These are phyloP conservation scores for Papilio elwesi DNA, from an alignment of 2,888 invertebrate genomes.

Conservation along the genomic window DNA sequence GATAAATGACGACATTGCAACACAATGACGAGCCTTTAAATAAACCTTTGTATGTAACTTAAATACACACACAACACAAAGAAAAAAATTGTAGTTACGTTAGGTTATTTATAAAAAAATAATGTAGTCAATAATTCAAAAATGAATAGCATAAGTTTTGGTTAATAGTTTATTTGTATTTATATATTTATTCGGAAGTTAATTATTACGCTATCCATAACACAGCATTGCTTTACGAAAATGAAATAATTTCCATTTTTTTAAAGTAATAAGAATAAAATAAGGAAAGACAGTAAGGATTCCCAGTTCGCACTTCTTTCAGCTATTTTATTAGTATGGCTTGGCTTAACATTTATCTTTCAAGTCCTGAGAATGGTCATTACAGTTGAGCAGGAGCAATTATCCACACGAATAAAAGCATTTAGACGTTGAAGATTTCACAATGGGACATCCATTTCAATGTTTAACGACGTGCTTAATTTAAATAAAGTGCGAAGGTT, in stretches of 20 bases:
- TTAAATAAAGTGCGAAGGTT: constrained; percentile 25
- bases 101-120: too few relatives aligned
- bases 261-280: not conserved
- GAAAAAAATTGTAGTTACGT: too few relatives aligned
- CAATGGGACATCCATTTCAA: constrained; percentile 35
- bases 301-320: constrained; percentile 11
- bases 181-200: too few relatives aligned
- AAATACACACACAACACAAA: not conserved
- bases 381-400: constrained; percentile 35
- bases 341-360: constrained; percentile 37
- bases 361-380: constrained; percentile 32
- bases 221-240: too few relatives aligned
- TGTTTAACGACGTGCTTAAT: constrained; percentile 38
- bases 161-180: too few relatives aligned
- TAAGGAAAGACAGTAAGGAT: constrained; percentile 1
- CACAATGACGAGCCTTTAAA: not conserved
- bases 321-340: constrained; percentile 11
- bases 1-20: not conserved
- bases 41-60: too few relatives aligned
- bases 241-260: not conserved
- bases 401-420: constrained; percentile 40
- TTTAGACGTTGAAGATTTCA: constrained; percentile 36
- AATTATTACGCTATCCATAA: too few relatives aligned
- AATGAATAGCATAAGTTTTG: too few relatives aligned
- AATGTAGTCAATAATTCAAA: too few relatives aligned